Evolutionary conservation across 2,797 vertebrate species (phyloP).

Genomic region (Alosa sapidissima): DNA sequence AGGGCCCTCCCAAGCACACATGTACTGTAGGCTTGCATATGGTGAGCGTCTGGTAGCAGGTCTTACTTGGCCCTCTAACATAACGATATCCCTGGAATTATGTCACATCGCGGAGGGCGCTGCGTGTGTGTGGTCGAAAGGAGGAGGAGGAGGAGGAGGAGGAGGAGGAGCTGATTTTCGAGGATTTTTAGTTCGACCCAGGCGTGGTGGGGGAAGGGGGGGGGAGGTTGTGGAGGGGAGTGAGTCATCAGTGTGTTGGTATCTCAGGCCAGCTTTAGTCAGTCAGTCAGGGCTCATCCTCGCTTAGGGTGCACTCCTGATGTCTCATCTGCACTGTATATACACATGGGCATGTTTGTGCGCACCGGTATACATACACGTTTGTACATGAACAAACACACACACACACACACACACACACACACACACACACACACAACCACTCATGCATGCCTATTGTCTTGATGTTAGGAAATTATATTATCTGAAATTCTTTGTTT

Average conservation of each 20-base stretch:
- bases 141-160: not conserved
- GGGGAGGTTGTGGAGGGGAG: not conserved
- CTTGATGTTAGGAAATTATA: not conserved
- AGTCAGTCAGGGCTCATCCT: not conserved
- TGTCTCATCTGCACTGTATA: not conserved
- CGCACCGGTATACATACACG: not conserved
- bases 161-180: not conserved
- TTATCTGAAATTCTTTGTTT: not conserved
- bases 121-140: not conserved
- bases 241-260: constrained; percentile 19
- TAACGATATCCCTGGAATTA: constrained; percentile 9
- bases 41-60: constrained; percentile 1
- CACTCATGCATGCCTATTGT: not conserved
- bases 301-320: not conserved
- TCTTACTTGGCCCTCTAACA: not conserved
- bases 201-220: not conserved
- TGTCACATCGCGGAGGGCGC: not conserved
- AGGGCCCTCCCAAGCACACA: not conserved
- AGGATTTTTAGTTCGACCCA: constrained; percentile 2
- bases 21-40: constrained; percentile 11
- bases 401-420: not conserved
- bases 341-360: too few species aligned
- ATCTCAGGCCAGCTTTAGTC: not conserved
- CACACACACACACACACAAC: not conserved
- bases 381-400: not conserved